phyloP scores from a whole-genome alignment of 2,888 invertebrate genomes.

The Parnassius glacialis region DNA sequence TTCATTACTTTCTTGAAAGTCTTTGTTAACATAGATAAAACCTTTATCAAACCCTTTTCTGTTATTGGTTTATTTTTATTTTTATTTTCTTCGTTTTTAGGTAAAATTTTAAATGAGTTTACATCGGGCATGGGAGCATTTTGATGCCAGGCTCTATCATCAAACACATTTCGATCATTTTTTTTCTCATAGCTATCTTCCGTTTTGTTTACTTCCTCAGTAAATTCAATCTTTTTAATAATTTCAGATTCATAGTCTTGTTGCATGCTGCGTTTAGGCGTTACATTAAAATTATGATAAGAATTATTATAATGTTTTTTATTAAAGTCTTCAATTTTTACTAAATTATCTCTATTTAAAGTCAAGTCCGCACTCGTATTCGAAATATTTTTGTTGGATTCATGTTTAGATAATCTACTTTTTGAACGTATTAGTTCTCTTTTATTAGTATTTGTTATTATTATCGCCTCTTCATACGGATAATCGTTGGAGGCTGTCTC shows the following conservation, averaged over 20 bases:
- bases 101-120: constrained; percentile 50
- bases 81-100: constrained; percentile 41
- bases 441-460: constrained; percentile 43
- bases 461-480: constrained; percentile 55
- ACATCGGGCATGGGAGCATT: constrained; percentile 41
- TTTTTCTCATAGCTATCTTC: constrained; percentile 35
- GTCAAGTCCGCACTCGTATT: constrained; percentile 1
- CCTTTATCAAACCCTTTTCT: constrained; percentile 63
- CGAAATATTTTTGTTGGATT: constrained; percentile 23
- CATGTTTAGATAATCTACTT: constrained; percentile 14
- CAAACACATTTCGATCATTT: constrained; percentile 45
- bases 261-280: constrained; percentile 53
- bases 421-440: constrained; percentile 23
- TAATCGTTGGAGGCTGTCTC: constrained; percentile 54
- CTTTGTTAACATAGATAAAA: constrained; percentile 63
- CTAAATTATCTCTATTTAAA: constrained; percentile 16
- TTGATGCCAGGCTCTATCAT: constrained; percentile 53
- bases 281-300: constrained; percentile 9
- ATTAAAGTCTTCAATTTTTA: constrained; percentile 19
- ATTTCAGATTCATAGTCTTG: constrained; percentile 45
- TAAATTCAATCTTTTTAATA: constrained; percentile 44
- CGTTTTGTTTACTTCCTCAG: constrained; percentile 44
- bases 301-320: constrained; percentile 21
- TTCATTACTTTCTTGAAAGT: constrained; percentile 69
- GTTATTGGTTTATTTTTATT: constrained; percentile 46